These are phyloP conservation scores for Brachypterus glaber DNA, from an alignment of 2,888 invertebrate genomes.

Conservation along the genomic window DNA sequence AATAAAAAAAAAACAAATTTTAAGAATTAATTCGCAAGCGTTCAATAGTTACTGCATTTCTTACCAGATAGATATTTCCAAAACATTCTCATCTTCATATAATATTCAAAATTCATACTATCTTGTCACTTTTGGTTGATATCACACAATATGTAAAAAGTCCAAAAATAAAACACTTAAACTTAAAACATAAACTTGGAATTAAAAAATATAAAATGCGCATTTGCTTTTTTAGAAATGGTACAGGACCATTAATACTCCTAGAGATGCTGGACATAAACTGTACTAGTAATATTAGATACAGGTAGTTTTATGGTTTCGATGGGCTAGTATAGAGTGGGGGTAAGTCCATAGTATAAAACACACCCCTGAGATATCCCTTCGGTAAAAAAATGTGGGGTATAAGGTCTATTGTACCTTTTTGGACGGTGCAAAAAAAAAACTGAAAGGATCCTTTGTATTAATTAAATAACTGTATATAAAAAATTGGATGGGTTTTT, in stretches of 20 bases:
- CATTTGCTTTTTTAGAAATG: slow-evolving; percentile 5
- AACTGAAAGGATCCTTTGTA: no score
- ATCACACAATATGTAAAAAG: slow-evolving; percentile 5
- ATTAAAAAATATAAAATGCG: slow-evolving; percentile 1
- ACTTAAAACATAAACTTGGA: slow-evolving; percentile 1
- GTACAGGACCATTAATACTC: slow-evolving; percentile 3
- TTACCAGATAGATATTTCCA: slow-evolving; percentile 30
- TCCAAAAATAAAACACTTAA: slow-evolving; percentile 2
- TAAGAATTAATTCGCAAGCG: no score
- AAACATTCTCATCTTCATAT: slow-evolving; percentile 30
- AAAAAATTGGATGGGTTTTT: no score
- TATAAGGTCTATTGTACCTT: no score
- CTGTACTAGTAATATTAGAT: slow-evolving; percentile 13
- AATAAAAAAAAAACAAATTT: slow-evolving; percentile 7
- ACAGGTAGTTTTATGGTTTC: slow-evolving; percentile 27
- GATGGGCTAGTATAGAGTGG: slow-evolving; percentile 16
- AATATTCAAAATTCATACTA: slow-evolving; percentile 28
- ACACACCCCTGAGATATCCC: no score
- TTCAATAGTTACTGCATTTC: no score
- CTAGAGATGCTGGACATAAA: slow-evolving; percentile 25
- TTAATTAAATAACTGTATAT: no score
- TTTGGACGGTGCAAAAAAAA: no score
- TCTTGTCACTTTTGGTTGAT: no score
- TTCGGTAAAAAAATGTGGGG: no score
- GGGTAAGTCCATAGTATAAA: no score